Percentiles rank a stretch among this genome's conserved stretches.
phyloP scores from a whole-genome alignment of 92 coral and sea anemone species.

The Desmophyllum pertusum region DNA sequence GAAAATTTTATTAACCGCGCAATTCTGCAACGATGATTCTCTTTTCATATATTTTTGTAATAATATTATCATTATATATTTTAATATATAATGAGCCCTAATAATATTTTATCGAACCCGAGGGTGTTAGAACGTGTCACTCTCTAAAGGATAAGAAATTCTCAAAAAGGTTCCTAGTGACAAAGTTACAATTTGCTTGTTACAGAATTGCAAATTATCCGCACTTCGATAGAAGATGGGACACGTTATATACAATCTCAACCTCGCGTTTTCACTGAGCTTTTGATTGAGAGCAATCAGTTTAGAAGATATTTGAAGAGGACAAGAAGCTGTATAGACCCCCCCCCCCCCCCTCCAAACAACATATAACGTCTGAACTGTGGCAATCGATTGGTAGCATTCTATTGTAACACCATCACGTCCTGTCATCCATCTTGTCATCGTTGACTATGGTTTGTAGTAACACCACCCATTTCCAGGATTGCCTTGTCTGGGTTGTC shows the following conservation, averaged over 20 bases:
- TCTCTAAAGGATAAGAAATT: background rate
- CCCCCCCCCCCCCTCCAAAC: too few species aligned
- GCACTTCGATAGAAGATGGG: background rate
- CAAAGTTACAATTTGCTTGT: background rate
- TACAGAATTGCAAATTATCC: background rate
- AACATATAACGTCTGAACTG: background rate
- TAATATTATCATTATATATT: background rate
- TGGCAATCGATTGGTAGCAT: background rate
- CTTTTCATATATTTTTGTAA: background rate
- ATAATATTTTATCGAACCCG: background rate
- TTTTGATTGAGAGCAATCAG: too few species aligned
- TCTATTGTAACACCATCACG: background rate
- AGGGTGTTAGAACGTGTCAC: background rate
- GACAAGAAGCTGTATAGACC: background rate
- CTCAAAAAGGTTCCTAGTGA: background rate
- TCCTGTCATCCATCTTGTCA: slow-evolving; percentile 6
- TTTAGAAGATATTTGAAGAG: background rate
- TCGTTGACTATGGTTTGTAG: slow-evolving; percentile 79
- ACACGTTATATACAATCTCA: background rate
- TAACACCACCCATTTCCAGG: slow-evolving; percentile 90
- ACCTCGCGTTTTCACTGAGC: background rate
- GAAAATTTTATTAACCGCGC: background rate
- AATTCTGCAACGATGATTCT: too few species aligned
- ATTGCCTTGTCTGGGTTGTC: slow-evolving; percentile 93
- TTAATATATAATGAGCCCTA: too few species aligned